Evolutionary conservation across 1,140 invertebrate genomes (phyloP).

Genomic region (Dermatophagoides farinae): DNA sequence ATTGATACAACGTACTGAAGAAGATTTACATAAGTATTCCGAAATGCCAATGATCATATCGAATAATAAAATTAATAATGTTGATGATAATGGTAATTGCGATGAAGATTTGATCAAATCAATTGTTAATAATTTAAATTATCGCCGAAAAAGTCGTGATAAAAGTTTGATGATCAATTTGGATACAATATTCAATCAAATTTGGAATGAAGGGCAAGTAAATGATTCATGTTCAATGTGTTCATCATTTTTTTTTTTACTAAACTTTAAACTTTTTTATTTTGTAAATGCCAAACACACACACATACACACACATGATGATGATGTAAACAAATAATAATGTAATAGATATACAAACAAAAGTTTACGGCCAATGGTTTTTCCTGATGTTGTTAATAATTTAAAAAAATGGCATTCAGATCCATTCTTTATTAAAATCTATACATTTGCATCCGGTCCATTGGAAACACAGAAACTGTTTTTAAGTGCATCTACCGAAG

Average conservation of each 20-base stretch:
- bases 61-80: neutral
- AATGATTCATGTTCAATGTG: neutral
- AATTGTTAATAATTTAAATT: neutral
- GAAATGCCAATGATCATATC: neutral
- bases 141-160: neutral
- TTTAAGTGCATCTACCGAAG: neutral
- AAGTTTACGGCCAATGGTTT: neutral
- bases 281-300: neutral
- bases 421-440: neutral
- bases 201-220: neutral
- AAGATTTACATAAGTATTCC: neutral
- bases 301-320: no score
- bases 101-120: neutral
- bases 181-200: neutral
- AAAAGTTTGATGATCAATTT: neutral
- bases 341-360: neutral
- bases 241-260: neutral
- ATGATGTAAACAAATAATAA: neutral
- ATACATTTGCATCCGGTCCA: slow-evolving; percentile 5
- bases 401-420: neutral
- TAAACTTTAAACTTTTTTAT: no score
- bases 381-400: neutral
- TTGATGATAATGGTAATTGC: no score
- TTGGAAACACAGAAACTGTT: neutral
- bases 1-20: neutral